phyloP scores from a whole-genome alignment of 2,797 vertebrate species.

The Odontamblyopus rebecca region DNA sequence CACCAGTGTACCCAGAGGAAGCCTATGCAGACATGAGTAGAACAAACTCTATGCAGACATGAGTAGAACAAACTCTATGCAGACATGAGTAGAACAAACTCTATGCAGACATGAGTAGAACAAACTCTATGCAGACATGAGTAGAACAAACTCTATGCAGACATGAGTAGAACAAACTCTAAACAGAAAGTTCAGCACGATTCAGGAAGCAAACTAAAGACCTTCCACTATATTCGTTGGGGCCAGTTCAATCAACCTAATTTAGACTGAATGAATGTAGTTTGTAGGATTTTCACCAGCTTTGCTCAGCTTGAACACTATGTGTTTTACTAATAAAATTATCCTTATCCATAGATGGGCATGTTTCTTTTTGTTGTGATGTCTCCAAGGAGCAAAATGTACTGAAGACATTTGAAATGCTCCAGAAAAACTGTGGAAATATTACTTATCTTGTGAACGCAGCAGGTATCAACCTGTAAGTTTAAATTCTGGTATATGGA shows the following conservation, averaged over 20 bases:
- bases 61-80: too few species aligned
- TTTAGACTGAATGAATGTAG: not conserved
- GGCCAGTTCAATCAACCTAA: not conserved
- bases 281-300: too few species aligned
- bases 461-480: constrained; percentile 90
- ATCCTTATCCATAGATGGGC: constrained; percentile 70
- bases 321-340: not conserved
- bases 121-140: too few species aligned
- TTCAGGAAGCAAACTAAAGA: not conserved
- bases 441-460: constrained; percentile 90
- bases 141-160: too few species aligned
- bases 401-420: constrained; percentile 81
- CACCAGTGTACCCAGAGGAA: not conserved
- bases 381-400: constrained; percentile 85
- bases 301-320: too few species aligned
- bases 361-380: constrained; percentile 87
- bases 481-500: not conserved
- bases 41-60: too few species aligned
- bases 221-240: not conserved
- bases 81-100: too few species aligned
- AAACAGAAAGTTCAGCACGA: not conserved
- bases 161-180: not conserved
- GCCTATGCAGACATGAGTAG: not conserved
- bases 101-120: too few species aligned
- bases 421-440: constrained; percentile 82